These are phyloP conservation scores for Chiridota heheva DNA, from an alignment of 35 echinoderm and acorn worm species.

Conservation along the genomic window DNA sequence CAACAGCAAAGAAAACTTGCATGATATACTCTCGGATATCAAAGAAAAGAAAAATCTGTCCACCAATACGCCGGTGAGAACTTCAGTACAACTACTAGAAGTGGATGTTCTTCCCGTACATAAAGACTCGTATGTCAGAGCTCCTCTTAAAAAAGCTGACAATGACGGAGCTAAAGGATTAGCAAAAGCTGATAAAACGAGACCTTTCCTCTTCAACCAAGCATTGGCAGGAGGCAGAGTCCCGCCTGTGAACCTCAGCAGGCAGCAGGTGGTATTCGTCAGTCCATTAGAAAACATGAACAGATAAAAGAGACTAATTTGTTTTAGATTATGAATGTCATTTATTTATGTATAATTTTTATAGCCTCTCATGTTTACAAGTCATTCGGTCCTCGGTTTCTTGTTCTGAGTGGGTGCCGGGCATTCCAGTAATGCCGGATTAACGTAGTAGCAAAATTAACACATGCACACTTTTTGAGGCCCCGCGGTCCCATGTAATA, in stretches of 20 bases:
- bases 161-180: neutral
- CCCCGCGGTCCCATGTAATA: too few relatives aligned
- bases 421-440: too few relatives aligned
- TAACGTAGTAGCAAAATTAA: too few relatives aligned
- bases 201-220: neutral
- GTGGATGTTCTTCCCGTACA: neutral
- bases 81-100: neutral
- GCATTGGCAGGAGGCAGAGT: neutral
- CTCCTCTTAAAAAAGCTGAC: neutral
- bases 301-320: too few relatives aligned
- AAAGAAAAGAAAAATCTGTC: neutral
- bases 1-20: conserved; percentile 26
- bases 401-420: too few relatives aligned
- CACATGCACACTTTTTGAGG: too few relatives aligned
- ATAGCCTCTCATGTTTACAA: too few relatives aligned
- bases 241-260: conserved; percentile 7
- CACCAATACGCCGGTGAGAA: neutral
- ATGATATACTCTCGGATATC: neutral
- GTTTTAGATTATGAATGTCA: too few relatives aligned
- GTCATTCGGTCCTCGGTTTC: too few relatives aligned
- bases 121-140: neutral
- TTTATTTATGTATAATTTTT: too few relatives aligned
- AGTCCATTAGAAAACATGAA: conserved; percentile 16
- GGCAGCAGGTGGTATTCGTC: conserved; percentile 3
- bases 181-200: neutral